phyloP scores from a whole-genome alignment of 2,888 invertebrate species.

The Selenia dentaria region DNA sequence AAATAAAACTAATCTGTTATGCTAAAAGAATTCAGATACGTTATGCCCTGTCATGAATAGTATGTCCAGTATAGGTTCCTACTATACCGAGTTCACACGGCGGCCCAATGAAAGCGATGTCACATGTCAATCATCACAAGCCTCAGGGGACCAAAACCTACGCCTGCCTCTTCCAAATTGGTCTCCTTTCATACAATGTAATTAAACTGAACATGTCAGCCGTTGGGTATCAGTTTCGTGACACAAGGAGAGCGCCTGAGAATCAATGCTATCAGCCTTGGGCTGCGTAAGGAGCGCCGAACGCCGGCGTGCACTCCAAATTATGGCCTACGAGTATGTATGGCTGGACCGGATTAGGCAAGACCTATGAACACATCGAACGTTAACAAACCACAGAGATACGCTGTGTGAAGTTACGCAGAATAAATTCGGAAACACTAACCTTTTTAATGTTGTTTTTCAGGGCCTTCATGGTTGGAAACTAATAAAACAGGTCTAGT shows the following conservation, averaged over 20 bases:
- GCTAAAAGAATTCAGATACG: no score
- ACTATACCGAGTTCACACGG: no score
- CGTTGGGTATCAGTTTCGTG: slow-evolving; percentile 8
- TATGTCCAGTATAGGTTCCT: no score
- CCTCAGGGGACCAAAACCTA: not conserved
- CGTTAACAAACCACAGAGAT: slow-evolving; percentile 9
- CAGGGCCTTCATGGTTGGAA: no score
- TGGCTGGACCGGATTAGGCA: slow-evolving; percentile 15
- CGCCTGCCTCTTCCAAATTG: slow-evolving; percentile 1
- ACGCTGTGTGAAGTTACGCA: slow-evolving; percentile 1
- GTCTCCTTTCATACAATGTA: slow-evolving; percentile 7
- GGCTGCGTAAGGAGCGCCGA: slow-evolving; percentile 18
- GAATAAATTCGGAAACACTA: no score
- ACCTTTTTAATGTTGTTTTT: no score
- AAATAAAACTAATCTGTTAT: no score
- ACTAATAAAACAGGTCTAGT: no score
- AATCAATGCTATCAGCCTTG: slow-evolving; percentile 6
- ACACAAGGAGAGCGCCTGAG: slow-evolving; percentile 14
- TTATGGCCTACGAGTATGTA: slow-evolving; percentile 10
- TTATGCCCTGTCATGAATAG: no score
- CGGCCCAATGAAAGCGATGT: not conserved
- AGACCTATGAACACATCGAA: slow-evolving; percentile 8
- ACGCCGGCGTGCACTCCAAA: slow-evolving; percentile 15
- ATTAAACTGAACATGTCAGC: not conserved
- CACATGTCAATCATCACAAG: slow-evolving; percentile 19